Evolutionary conservation across 2,797 vertebrate species (phyloP), one percentile per base, ranked within the genome.

Genomic region (Apogon talboti): DNA sequence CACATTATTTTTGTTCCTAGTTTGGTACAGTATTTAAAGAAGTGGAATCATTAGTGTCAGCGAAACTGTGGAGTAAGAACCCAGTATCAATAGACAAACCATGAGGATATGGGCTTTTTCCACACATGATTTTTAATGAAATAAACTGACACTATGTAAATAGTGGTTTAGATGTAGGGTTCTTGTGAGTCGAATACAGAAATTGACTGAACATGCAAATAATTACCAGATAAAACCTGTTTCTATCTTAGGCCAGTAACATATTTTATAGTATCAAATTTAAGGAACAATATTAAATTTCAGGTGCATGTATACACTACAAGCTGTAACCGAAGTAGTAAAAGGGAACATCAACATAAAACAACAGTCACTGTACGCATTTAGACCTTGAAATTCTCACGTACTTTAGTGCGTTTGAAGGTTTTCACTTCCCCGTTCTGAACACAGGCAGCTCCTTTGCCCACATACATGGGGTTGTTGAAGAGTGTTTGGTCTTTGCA

Each of bases 391-490:
- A 41, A 40, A 11, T 6, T 33, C 11, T 59, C 30, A 8, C 50
- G 50, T 91, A 99, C 98, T 96, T 99, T 98, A 53, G 94, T 92
- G 76, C 96, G 94, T 21, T 83, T 96, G 66, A 96, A 98, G 24
- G 92, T 81, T 74, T 95, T 97, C 21, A 93, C 87, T 3, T 95
- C 88, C 49, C 97, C 94, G 0, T 96, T 97, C 28, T 95, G 95
- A 28, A 96, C 78, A 33, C 91, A 92, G 0, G 95, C 93, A 0
- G 88, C 80, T 14, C 94, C 95, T 93, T 97, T 98, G 6, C 98
- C 97, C 0, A 99, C 70, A 7, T 96, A 99, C 87, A 96, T 89
- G 1, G 97, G 98, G 84, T 97, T 99, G 89, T 97, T 97, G 77
- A 99, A 99, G 28, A 99, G 95, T 48, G 96, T 90, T 71, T 96